Evolutionary conservation across 2,888 invertebrate genomes (phyloP), one percentile per base, ranked within the genome.

Genomic region (Torymus aiolomorphi): DNA sequence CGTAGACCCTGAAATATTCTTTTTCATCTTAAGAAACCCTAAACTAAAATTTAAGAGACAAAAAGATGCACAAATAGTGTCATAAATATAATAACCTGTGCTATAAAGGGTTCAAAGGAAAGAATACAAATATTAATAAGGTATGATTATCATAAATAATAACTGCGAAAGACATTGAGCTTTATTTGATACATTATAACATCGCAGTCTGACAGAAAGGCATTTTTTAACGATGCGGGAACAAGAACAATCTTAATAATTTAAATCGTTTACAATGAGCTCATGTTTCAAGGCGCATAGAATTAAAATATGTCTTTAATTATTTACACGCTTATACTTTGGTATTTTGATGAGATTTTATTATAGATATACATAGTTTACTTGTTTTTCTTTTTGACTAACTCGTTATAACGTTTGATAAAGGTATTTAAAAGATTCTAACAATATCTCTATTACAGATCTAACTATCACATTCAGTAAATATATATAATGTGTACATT

Each of bases 401-500:
- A 79, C 76, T 78, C 78, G 78, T 77, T 69, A 76, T 75, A 84
- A 85, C 84, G 85, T 84, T 86, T 83, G 84, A 86, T 88, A 88
- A 84, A 89, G 83, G 84, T 67, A 87, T 84, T 86, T 82, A 54
- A 65, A 73, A 80, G 78, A 83, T 83, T 84, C 86, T 88, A 88
- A 88, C 83, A 82, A 84, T 80, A 86, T 87, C 69, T 78, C 76
- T 75, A 63, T 74, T 86, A 86, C 83, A 85, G 84, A 86, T 86
- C 87, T 85, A 86, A 80, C 89, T 89, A 89, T 89, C 88, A 89
- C 89, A 89, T 88, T 88, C 84, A 88, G 85, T 83, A 86, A 85
- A 84, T 83, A 86, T 82, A 77, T 80, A 80, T 82, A 54, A 63
- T 80, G 75, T 80, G 51, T 75, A 78, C 77, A 82, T 71, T 67